Conservation (phyloP, 2,888 invertebrate genomes). For the Anthophora plumipes region DNA sequence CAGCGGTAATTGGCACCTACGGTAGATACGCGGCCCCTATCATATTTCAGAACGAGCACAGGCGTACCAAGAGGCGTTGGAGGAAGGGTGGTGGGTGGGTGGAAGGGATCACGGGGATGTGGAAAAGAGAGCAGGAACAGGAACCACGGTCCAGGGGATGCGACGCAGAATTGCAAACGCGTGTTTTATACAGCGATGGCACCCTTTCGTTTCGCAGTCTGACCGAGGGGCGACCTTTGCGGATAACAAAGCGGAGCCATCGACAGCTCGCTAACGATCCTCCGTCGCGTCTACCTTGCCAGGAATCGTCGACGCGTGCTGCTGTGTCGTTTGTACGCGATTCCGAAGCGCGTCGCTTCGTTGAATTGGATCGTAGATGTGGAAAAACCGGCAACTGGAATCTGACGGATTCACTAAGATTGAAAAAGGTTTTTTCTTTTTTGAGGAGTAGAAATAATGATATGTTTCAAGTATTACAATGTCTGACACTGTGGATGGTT, state of each 20-base stretch:
- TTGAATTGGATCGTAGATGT: background rate
- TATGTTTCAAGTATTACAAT: no score
- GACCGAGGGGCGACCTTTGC: slow-evolving; percentile 53
- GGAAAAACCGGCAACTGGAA: background rate
- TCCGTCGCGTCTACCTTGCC: slow-evolving; percentile 68
- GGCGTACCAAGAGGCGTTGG: slow-evolving; percentile 51
- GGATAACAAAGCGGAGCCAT: slow-evolving; percentile 81
- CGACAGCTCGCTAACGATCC: slow-evolving; percentile 81
- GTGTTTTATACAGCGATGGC: slow-evolving; percentile 78
- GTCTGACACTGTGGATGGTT: no score
- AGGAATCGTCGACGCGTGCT: slow-evolving; percentile 43
- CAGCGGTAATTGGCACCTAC: slow-evolving; percentile 84
- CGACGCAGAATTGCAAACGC: slow-evolving; percentile 75
- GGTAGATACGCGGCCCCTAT: slow-evolving; percentile 76
- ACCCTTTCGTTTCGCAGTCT: slow-evolving; percentile 77
- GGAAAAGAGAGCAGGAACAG: slow-evolving; percentile 61
- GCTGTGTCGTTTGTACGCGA: slow-evolving; percentile 34
- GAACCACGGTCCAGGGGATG: slow-evolving; percentile 72
- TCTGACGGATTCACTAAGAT: no score
- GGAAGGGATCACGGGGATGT: slow-evolving; percentile 13
- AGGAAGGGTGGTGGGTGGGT: slow-evolving; percentile 32
- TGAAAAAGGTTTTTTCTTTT: background rate
- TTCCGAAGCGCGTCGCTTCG: background rate
- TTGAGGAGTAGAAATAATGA: background rate
- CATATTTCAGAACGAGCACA: slow-evolving; percentile 80